Conservation (phyloP, 2,113 vertebrate species). For the Halichoerus grypus region DNA sequence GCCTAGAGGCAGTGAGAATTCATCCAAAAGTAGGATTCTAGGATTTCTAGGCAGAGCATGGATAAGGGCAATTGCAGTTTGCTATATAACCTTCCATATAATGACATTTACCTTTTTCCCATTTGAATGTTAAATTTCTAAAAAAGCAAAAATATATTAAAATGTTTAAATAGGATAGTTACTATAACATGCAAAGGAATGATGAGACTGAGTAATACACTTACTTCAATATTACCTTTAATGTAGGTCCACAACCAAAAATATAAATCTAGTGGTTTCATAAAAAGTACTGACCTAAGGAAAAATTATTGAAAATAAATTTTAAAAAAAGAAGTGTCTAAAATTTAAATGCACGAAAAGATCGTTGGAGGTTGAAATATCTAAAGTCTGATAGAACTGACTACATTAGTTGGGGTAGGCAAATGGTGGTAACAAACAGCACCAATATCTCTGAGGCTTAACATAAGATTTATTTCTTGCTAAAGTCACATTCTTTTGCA, state of each 20-base stretch:
- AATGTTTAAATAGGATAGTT: background rate
- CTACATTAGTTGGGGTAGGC: background rate
- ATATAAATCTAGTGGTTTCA: background rate
- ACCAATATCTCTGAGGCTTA: background rate
- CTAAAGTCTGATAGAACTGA: background rate
- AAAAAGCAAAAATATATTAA: background rate
- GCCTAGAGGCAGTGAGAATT: background rate
- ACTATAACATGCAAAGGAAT: background rate
- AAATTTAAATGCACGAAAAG: slow-evolving; percentile 25
- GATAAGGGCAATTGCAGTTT: background rate
- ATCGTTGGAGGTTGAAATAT: background rate
- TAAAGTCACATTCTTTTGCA: background rate
- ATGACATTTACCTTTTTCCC: background rate
- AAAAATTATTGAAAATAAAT: background rate
- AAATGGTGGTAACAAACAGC: background rate
- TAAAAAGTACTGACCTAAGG: background rate
- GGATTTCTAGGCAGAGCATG: background rate
- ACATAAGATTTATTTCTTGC: background rate
- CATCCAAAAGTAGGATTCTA: background rate
- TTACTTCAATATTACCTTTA: background rate
- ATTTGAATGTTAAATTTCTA: background rate
- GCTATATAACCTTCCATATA: background rate
- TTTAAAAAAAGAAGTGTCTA: background rate
- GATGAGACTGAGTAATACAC: background rate
- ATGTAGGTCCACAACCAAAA: background rate